phyloP scores from a whole-genome alignment of 2,888 invertebrate genomes.

The Agrenia bidenticulata region DNA sequence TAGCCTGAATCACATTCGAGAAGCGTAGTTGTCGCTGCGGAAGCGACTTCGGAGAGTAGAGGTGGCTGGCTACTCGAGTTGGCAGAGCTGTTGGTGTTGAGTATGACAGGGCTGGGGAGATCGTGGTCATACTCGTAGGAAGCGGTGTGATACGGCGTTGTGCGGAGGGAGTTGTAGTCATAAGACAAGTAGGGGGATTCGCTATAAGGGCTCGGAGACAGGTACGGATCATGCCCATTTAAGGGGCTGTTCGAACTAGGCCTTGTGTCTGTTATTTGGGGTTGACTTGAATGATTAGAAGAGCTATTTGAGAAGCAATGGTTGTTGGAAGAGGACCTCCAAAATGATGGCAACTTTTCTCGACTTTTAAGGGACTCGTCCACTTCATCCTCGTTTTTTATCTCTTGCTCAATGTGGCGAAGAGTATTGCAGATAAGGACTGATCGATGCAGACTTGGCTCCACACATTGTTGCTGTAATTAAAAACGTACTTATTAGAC shows the following conservation, averaged over 20 bases:
- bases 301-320: slow-evolving; percentile 1
- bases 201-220: slow-evolving; percentile 47
- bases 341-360: slow-evolving; percentile 50
- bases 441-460: slow-evolving; percentile 59
- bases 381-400: slow-evolving; percentile 57
- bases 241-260: slow-evolving; percentile 21
- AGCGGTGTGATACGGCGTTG: slow-evolving; percentile 52
- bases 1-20: slow-evolving; percentile 52
- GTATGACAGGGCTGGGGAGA: slow-evolving; percentile 20
- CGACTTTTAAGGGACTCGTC: slow-evolving; percentile 41
- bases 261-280: slow-evolving; percentile 46
- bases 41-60: slow-evolving; percentile 10
- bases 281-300: slow-evolving; percentile 31
- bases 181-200: slow-evolving; percentile 40
- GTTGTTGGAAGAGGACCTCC: slow-evolving; percentile 30
- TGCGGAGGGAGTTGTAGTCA: slow-evolving; percentile 49
- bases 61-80: background rate
- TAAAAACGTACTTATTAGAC: background rate
- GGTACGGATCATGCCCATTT: slow-evolving; percentile 50
- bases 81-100: slow-evolving; percentile 22
- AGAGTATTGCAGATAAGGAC: slow-evolving; percentile 61
- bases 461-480: slow-evolving; percentile 55
- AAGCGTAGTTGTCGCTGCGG: slow-evolving; percentile 30
- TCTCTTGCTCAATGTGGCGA: slow-evolving; percentile 59
- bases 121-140: slow-evolving; percentile 51